Evolutionary conservation across 2,113 vertebrate genomes (phyloP), one percentile per base, ranked within the genome.

Genomic region (Empidonax alnorum): DNA sequence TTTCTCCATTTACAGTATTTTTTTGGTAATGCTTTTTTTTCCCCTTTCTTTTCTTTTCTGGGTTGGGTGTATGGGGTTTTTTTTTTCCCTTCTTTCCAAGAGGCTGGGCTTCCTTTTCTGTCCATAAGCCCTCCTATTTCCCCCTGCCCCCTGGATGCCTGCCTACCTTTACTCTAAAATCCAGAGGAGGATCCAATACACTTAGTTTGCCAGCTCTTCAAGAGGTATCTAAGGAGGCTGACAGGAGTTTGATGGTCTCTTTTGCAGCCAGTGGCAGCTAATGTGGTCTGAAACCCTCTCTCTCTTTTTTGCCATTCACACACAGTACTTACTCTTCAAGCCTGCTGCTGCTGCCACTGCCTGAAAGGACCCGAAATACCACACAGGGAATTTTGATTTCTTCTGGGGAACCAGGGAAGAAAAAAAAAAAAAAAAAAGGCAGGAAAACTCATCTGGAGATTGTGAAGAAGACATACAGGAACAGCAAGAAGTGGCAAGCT

Each of bases 151-250:
- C 96, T 98, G 97, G 97, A 98, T 97, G 89, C 97, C 97, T 97
- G 97, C 98, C 98, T 98, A 98, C 98, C 98, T 98, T 97, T 96
- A 96, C 97, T 97, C 96, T 96, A 93, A 97, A 94, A 92, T 96
- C 91, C 97, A 93, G 96, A 97, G 97, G 98, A 98, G 97, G 97
- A 96, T 98, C 95, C 80, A 98, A 97, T 97, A 90, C 94, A 96
- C 91, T 96, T 94, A 92, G 95, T 95, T 93, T 95, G 95, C 97
- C 97, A 98, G 97, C 97, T 96, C 94, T 97, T 96, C 96, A 94
- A 87, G 97, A 97, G 97, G 97, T 92, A 97, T 97, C 95, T 97
- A 96, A 98, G 93, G 94, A 97, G 97, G 95, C 96, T 97, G 92
- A 97, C 97, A 97, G 96, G 97, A 97, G 97, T 94, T 96, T 97